Base-by-base conservation (phyloP, 1,140 invertebrate genomes). In the Nephila pilipes region DNA sequence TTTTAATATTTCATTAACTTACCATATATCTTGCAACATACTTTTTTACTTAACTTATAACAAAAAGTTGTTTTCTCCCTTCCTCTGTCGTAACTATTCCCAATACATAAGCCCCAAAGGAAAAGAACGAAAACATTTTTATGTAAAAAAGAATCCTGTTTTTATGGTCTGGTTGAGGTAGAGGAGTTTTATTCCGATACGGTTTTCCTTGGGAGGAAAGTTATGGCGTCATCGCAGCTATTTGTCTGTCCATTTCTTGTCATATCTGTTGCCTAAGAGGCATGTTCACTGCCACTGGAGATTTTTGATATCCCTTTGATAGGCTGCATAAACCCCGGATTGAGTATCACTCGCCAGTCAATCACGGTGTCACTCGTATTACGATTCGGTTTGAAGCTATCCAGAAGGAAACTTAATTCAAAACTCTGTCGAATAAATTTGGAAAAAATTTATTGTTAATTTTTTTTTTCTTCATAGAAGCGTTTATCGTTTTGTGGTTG, bases 221-320 rank as follows among this genome's bases (percentile, higher is more conserved):
- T 75, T 75, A 75, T 18, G 65, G 65, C 65, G 65, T 75, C 65
- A 29, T 75, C 65, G 25, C 10, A 75, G 65, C 16, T 32, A 75
- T 75, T 75, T 75, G 65, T 75, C 65, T 75, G 65, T 75, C 65
- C 29, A 75, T 32, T 75, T 4, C 65, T 75, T 36, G 65, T 75
- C 65, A 75, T 75, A 25, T 18, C 2, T 32, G 65, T 75, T 75
- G 65, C 25, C 29, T 32, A 29, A 75, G 25, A 29, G 25, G 16
- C 65, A 32, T 75, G 65, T 75, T 75, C 65, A 10, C 29, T 75
- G 65, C 65, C 65, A 36, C 25, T 29, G 65, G 29, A 75, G 65
- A 16, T 75, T 75, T 75, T 75, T 75, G 65, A 75, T 75, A 29
- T 75, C 29, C 65, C 65, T 75, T 75, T 75, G 65, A 75, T 75